Evolutionary conservation across 2,888 invertebrate species (phyloP).

Genomic region (Periphyllus acericola): DNA sequence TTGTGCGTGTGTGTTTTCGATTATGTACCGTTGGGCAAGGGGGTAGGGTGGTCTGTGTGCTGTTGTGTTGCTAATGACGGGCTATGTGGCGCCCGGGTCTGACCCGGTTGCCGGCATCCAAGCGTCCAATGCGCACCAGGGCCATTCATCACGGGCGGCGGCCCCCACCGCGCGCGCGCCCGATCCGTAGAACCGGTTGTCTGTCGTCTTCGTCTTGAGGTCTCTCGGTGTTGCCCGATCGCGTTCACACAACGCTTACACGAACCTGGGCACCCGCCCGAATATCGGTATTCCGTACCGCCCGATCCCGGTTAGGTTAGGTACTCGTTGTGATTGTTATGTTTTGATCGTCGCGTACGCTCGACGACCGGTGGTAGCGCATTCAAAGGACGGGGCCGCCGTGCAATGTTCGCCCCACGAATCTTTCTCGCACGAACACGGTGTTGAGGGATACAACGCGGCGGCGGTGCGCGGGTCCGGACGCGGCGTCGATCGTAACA

Average conservation of each 20-base stretch:
- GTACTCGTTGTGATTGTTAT: background rate
- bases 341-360: background rate
- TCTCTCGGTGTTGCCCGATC: slow-evolving; percentile 13
- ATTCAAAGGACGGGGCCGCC: too few species aligned
- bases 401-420: background rate
- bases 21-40: background rate
- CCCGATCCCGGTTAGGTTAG: too few species aligned
- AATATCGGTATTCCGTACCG: too few species aligned
- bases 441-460: background rate
- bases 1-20: background rate
- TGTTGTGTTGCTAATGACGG: slow-evolving; percentile 62
- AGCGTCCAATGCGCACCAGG: slow-evolving; percentile 62
- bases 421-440: background rate
- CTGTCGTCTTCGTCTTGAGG: slow-evolving; percentile 12
- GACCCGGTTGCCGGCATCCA: slow-evolving; percentile 60
- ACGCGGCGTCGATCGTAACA: too few species aligned
- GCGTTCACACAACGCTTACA: slow-evolving; percentile 32
- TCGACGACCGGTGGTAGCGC: too few species aligned
- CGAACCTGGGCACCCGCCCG: background rate
- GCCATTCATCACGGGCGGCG: slow-evolving; percentile 63
- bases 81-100: slow-evolving; percentile 61
- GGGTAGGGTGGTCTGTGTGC: background rate
- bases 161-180: slow-evolving; percentile 63
- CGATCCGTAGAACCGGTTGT: slow-evolving; percentile 52
- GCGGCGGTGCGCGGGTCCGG: too few species aligned